These are phyloP conservation scores for Philereme transversata DNA, from an alignment of 2,888 invertebrate species.

Conservation along the genomic window DNA sequence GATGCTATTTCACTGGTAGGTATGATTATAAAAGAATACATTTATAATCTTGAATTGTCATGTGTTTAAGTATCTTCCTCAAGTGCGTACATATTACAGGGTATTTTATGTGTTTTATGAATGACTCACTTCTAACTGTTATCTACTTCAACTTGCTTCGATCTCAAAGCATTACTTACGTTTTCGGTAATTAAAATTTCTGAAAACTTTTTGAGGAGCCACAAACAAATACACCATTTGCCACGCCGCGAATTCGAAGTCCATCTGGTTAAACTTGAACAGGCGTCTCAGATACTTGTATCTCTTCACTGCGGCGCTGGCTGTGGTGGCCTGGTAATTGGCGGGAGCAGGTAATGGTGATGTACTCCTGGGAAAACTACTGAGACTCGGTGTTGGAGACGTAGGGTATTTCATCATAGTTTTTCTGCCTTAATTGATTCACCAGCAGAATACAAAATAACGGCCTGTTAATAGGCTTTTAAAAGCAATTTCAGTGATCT, in stretches of 20 bases:
- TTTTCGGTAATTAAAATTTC: slow-evolving; percentile 99
- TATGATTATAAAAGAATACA: no score
- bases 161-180: slow-evolving; percentile 84
- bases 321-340: slow-evolving; percentile 87
- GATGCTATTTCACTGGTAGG: no score
- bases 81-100: no score
- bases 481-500: background rate
- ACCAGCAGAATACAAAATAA: background rate
- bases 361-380: slow-evolving; percentile 81
- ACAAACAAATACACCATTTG: slow-evolving; percentile 98
- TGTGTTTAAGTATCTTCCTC: no score
- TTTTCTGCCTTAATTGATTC: slow-evolving; percentile 3
- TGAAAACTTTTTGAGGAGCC: slow-evolving; percentile 97
- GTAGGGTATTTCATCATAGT: slow-evolving; percentile 85
- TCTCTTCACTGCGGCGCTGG: slow-evolving; percentile 93
- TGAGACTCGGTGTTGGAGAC: slow-evolving; percentile 80
- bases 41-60: no score
- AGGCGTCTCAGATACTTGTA: slow-evolving; percentile 94
- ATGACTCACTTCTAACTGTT: no score
- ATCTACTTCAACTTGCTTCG: no score
- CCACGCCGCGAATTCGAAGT: slow-evolving; percentile 99
- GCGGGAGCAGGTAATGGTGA: slow-evolving; percentile 88
- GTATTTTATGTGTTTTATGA: no score
- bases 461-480: background rate
- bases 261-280: slow-evolving; percentile 98